A percentile compares a stretch with the other conserved stretches of the same genome.
These are phyloP conservation scores for Centroberyx gerrardi DNA, from an alignment of 2,797 vertebrate species.

Conservation along the genomic window DNA sequence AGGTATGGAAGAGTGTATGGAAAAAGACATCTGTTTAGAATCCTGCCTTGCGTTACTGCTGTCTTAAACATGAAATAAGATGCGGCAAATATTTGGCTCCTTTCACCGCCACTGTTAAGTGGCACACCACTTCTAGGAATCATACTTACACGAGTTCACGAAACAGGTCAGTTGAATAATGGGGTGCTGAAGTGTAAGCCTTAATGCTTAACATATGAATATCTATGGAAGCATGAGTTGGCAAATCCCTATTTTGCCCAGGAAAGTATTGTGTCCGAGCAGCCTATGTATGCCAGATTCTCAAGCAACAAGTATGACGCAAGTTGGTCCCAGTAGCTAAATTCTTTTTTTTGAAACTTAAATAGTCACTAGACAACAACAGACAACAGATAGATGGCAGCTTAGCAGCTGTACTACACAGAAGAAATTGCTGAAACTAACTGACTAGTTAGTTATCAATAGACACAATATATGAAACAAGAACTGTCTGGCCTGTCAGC, in stretches of 20 bases:
- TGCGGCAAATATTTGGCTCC: conserved; percentile 66
- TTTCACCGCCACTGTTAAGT: conserved; percentile 68
- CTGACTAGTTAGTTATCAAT: not conserved
- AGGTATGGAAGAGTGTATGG: conserved; percentile 78
- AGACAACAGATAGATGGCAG: not conserved
- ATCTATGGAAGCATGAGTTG: conserved; percentile 53
- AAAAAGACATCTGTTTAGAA: conserved; percentile 81
- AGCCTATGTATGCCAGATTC: conserved; percentile 16
- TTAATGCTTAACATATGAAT: conserved; percentile 65
- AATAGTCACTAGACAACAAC: conserved; percentile 6
- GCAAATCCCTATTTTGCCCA: conserved; percentile 31
- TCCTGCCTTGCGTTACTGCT: conserved; percentile 50
- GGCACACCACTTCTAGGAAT: conserved; percentile 72
- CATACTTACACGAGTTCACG: conserved; percentile 54
- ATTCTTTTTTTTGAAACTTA: conserved; percentile 10
- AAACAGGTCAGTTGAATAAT: conserved; percentile 65
- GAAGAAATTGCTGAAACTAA: not conserved
- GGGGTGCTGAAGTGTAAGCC: conserved; percentile 57
- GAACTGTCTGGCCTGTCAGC: not conserved
- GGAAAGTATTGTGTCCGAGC: conserved; percentile 28
- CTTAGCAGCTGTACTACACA: not conserved
- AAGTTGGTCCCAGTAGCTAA: conserved; percentile 1
- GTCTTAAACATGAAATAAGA: conserved; percentile 71
- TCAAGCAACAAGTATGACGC: conserved; percentile 4
- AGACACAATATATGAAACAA: not conserved